Conservation (phyloP, 2,113 vertebrate genomes). For the Laterallus jamaicensis region DNA sequence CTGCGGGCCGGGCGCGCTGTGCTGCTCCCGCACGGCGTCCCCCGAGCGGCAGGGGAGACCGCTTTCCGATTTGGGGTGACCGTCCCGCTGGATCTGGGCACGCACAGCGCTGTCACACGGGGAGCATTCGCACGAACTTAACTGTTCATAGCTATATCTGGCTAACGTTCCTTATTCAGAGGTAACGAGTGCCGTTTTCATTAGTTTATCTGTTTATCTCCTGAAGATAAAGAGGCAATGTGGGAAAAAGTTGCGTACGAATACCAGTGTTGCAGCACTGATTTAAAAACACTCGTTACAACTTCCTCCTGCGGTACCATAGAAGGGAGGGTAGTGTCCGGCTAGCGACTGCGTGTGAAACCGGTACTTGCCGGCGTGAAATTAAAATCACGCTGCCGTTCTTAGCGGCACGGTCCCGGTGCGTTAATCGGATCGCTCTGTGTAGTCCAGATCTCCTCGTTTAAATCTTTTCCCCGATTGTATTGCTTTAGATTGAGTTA, state of each 20-base stretch:
- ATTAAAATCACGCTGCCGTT: not conserved
- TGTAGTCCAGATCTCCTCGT: not conserved
- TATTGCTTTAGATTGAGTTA: not conserved
- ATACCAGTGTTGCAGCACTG: constrained; percentile 25
- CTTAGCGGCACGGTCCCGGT: not conserved
- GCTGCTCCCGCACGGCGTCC: not conserved
- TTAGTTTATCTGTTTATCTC: not conserved
- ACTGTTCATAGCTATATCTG: rapidly evolving
- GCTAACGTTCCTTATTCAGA: not conserved
- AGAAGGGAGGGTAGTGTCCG: constrained; percentile 23
- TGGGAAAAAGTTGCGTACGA: not conserved
- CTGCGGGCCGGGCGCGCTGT: not conserved
- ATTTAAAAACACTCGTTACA: constrained; percentile 41
- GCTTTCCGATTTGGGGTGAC: not conserved
- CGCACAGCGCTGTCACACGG: not conserved
- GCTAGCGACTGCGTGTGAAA: not conserved
- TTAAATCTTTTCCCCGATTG: not conserved
- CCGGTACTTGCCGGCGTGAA: not conserved
- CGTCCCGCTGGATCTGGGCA: not conserved
- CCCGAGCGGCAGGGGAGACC: not conserved
- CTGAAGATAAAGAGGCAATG: not conserved
- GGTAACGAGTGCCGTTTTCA: not conserved
- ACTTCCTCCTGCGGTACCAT: constrained; percentile 60
- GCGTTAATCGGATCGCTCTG: not conserved
- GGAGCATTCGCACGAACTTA: not conserved